Evolutionary conservation across 2,888 invertebrate species (phyloP).

Genomic region (Scaptomyza polygonia): DNA sequence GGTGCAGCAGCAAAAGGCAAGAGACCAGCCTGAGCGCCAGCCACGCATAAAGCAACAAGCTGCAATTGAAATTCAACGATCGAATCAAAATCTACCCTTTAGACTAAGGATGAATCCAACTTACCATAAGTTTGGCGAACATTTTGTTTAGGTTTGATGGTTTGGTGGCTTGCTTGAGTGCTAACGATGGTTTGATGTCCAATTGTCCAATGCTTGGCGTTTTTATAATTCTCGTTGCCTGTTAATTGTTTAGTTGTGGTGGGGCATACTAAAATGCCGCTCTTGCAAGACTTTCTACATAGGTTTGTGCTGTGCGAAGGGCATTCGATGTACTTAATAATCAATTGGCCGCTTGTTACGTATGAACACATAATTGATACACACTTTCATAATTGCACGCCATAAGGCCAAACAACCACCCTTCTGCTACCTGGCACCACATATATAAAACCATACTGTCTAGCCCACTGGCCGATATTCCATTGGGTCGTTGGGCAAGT

Average conservation of each 20-base stretch:
- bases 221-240: conserved; percentile 73
- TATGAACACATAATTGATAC: conserved; percentile 29
- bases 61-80: conserved; percentile 30
- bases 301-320: conserved; percentile 50
- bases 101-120: conserved; percentile 23
- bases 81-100: not conserved
- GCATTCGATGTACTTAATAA: conserved; percentile 66
- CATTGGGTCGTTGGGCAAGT: conserved; percentile 57
- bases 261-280: conserved; percentile 57
- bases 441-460: too few species aligned
- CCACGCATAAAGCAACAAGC: conserved; percentile 74
- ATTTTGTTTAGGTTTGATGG: conserved; percentile 56
- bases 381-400: conserved; percentile 17
- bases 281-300: conserved; percentile 69
- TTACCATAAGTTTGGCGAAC: conserved; percentile 82
- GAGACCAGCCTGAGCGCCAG: conserved; percentile 82
- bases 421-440: too few species aligned
- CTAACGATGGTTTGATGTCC: conserved; percentile 65
- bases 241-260: conserved; percentile 20
- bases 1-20: conserved; percentile 84
- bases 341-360: conserved; percentile 68
- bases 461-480: conserved; percentile 58
- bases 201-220: conserved; percentile 40
- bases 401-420: conserved; percentile 10
- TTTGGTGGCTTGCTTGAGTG: conserved; percentile 50